Evolutionary conservation across 2,888 invertebrate genomes (phyloP).

Genomic region (Trisateles emortualis): DNA sequence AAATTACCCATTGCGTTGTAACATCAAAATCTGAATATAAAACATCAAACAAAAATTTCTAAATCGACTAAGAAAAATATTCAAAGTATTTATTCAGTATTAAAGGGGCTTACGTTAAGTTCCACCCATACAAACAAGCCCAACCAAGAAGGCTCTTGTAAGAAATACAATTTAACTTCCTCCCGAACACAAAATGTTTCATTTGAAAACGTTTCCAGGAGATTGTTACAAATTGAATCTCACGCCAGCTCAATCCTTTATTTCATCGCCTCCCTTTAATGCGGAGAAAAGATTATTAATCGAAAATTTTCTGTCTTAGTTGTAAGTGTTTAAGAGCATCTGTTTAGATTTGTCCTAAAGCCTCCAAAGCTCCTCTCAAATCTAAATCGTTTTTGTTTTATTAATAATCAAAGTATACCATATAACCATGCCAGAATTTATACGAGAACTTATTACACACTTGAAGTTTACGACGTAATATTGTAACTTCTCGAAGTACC

Average conservation of each 20-base stretch:
- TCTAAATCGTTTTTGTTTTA: slow-evolving; percentile 45
- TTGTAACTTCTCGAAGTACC: too few relatives aligned
- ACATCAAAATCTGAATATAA: background rate
- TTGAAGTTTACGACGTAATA: too few relatives aligned
- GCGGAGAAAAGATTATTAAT: slow-evolving; percentile 80
- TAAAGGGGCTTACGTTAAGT: slow-evolving; percentile 66
- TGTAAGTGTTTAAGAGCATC: slow-evolving; percentile 58
- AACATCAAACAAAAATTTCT: slow-evolving; percentile 15
- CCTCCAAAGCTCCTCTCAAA: slow-evolving; percentile 45
- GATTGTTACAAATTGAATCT: slow-evolving; percentile 83
- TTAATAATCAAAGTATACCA: too few relatives aligned
- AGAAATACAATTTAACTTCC: slow-evolving; percentile 82
- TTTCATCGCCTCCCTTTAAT: slow-evolving; percentile 74
- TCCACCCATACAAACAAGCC: slow-evolving; percentile 66
- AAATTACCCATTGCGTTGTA: background rate
- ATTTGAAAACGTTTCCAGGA: slow-evolving; percentile 78
- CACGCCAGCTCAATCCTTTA: slow-evolving; percentile 80
- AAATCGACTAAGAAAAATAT: slow-evolving; percentile 42
- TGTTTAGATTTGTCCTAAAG: slow-evolving; percentile 67
- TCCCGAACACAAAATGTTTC: slow-evolving; percentile 77
- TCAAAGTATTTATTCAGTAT: slow-evolving; percentile 60
- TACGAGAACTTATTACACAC: too few relatives aligned
- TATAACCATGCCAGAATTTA: too few relatives aligned
- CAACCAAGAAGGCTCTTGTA: slow-evolving; percentile 63
- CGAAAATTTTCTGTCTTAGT: slow-evolving; percentile 71